Evolutionary conservation across 1,140 invertebrate genomes (phyloP).

Genomic region (Calliphora vicina): DNA sequence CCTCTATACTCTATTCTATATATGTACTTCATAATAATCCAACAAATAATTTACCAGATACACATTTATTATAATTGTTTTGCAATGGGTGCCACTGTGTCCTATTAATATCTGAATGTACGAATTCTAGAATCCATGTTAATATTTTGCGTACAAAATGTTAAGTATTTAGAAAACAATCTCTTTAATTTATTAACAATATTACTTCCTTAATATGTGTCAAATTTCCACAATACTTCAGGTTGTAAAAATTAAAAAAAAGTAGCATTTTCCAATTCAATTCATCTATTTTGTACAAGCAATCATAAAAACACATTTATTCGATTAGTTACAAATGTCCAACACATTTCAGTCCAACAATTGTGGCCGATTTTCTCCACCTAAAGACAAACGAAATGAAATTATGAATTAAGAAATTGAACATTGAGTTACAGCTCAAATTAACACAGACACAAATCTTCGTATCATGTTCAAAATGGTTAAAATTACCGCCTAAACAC

Average conservation of each 20-base stretch:
- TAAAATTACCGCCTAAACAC: constrained; percentile 59
- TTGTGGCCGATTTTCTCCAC: background rate
- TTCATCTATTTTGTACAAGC: background rate
- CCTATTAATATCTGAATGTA: no score
- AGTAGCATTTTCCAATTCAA: background rate
- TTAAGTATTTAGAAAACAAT: no score
- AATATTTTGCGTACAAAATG: no score
- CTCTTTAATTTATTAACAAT: background rate
- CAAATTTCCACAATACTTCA: background rate
- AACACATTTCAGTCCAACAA: background rate
- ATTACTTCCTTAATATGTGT: background rate
- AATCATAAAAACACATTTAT: background rate
- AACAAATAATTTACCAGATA: no score
- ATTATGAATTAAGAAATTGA: background rate
- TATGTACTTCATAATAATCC: no score
- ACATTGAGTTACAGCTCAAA: background rate
- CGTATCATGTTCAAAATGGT: background rate
- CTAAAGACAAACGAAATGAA: background rate
- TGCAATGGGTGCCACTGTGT: no score
- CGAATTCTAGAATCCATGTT: no score
- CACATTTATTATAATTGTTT: no score
- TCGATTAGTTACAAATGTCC: background rate
- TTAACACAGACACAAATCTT: background rate
- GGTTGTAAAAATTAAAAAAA: background rate
- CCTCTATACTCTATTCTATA: no score